phyloP scores from a whole-genome alignment of 2,888 invertebrate genomes.

The Anthoptus insignis region DNA sequence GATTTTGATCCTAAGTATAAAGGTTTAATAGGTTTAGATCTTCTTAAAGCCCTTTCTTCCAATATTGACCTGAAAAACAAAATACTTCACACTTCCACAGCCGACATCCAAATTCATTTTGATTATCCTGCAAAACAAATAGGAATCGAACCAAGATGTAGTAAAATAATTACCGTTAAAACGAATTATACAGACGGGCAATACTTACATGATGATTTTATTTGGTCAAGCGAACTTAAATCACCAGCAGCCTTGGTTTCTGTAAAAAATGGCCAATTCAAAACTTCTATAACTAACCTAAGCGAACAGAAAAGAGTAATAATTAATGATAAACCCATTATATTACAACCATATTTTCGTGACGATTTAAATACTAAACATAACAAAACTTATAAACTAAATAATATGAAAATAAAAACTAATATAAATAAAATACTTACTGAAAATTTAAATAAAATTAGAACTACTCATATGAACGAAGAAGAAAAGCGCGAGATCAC shows the following conservation, averaged over 20 bases:
- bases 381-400: neutral
- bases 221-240: constrained; percentile 13
- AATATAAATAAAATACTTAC: neutral
- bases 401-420: neutral
- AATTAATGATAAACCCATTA: neutral
- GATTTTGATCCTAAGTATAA: constrained; percentile 26
- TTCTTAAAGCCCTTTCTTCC: constrained; percentile 10
- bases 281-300: neutral
- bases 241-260: constrained; percentile 19
- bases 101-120: constrained; percentile 14
- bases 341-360: neutral
- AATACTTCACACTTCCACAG: constrained; percentile 13
- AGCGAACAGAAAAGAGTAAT: constrained; percentile 2
- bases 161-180: constrained; percentile 24
- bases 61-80: constrained; percentile 22
- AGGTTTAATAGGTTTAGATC: constrained; percentile 25
- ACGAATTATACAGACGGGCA: constrained; percentile 12
- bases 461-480: constrained; percentile 20
- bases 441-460: constrained; percentile 6
- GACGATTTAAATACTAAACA: neutral
- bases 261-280: constrained; percentile 15
- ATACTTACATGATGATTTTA: constrained; percentile 20
- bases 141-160: constrained; percentile 23
- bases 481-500: constrained; percentile 7
- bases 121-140: constrained; percentile 18